These are phyloP conservation scores for Hycleus phaleratus DNA, from an alignment of 1,140 invertebrate genomes.

Conservation along the genomic window DNA sequence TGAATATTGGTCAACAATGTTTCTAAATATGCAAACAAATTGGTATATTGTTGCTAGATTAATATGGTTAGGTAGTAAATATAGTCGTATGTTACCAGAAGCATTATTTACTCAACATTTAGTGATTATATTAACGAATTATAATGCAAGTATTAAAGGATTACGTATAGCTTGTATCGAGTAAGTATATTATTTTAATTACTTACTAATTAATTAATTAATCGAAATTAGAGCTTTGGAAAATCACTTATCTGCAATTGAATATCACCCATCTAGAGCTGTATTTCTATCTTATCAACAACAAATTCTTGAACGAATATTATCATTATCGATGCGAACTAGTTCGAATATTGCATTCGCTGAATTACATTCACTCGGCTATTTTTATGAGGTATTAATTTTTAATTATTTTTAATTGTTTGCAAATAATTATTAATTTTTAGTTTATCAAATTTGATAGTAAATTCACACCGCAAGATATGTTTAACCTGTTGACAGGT, in stretches of 20 bases:
- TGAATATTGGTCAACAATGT: conserved; percentile 6
- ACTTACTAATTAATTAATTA: background rate
- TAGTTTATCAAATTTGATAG: no score
- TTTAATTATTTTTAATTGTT: no score
- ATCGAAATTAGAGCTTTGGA: background rate
- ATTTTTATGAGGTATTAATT: no score
- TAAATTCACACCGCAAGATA: no score
- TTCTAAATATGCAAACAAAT: conserved; percentile 1
- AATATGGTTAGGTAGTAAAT: conserved; percentile 7
- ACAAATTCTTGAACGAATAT: no score
- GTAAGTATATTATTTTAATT: background rate
- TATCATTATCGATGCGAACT: no score
- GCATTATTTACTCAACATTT: background rate
- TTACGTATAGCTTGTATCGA: conserved; percentile 1
- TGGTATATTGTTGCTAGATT: conserved; percentile 5
- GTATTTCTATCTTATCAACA: no score
- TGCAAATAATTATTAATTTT: no score
- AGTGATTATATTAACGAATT: background rate
- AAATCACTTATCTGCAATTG: background rate
- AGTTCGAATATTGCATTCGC: no score
- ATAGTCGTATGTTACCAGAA: background rate
- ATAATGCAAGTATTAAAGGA: background rate
- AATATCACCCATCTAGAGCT: background rate
- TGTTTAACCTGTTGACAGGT: no score
- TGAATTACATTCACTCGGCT: no score